phyloP scores from a whole-genome alignment of 2,113 vertebrate species.

The Phaetusa simplex region DNA sequence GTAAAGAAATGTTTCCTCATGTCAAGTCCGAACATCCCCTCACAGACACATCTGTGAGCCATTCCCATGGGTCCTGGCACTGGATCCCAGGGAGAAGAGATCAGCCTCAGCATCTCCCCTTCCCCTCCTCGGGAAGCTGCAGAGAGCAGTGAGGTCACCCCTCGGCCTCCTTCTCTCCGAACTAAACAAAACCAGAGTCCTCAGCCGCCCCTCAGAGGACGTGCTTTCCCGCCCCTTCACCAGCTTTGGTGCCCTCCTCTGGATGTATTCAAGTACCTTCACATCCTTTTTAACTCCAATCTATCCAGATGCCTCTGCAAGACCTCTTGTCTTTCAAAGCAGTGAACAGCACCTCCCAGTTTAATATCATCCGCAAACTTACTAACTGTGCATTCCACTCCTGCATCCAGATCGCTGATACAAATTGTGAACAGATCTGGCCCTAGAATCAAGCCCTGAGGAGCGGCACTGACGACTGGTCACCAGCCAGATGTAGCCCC shows the following conservation, averaged over 20 bases:
- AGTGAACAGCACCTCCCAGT: background rate
- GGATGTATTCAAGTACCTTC: background rate
- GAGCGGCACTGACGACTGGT: background rate
- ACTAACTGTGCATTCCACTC: background rate
- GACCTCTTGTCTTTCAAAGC: background rate
- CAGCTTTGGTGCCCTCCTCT: background rate
- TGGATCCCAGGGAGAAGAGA: background rate
- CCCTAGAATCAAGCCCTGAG: background rate
- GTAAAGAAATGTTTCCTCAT: background rate
- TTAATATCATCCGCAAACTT: background rate
- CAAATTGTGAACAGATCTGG: background rate
- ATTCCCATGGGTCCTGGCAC: background rate
- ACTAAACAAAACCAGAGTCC: background rate
- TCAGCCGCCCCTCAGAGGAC: background rate
- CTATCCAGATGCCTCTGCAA: background rate
- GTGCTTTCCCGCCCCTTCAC: background rate
- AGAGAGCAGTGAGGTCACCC: background rate
- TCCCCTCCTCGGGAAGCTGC: background rate
- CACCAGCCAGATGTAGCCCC: background rate
- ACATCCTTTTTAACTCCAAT: background rate
- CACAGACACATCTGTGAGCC: rapidly evolving
- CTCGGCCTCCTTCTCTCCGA: background rate
- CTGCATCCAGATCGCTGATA: background rate
- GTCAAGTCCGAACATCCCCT: background rate
- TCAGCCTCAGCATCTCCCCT: background rate